Conservation (phyloP, 1,140 invertebrate species). For the Augochlora pura region DNA sequence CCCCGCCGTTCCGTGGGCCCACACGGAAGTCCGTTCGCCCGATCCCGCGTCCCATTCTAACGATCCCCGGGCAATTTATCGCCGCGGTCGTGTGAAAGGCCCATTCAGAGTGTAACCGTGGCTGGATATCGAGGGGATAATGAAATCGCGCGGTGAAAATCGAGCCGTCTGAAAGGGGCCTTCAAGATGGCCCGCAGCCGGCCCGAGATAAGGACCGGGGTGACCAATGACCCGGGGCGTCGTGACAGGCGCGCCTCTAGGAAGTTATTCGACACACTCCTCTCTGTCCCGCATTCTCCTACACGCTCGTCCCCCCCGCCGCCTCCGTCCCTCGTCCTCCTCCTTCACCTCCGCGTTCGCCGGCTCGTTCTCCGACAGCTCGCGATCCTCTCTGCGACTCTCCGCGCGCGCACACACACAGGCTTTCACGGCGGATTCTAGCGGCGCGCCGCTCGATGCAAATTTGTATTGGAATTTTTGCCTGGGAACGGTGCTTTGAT, state of each 20-base stretch:
- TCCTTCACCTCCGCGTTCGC: neutral
- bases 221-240: conserved; percentile 74
- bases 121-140: conserved; percentile 21
- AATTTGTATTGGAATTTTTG: conserved; percentile 41
- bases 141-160: conserved; percentile 49
- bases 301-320: conserved; percentile 13
- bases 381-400: neutral
- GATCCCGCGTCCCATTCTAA: neutral
- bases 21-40: neutral
- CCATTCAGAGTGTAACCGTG: conserved; percentile 15
- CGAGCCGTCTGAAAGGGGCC: conserved; percentile 26
- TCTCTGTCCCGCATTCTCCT: conserved; percentile 51
- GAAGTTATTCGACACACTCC: conserved; percentile 71
- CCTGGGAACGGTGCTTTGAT: conserved; percentile 36
- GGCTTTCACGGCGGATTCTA: conserved; percentile 31
- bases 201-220: conserved; percentile 68
- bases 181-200: conserved; percentile 53
- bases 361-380: too few relatives aligned
- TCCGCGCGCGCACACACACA: neutral
- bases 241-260: conserved; percentile 77
- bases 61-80: conserved; percentile 33
- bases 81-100: conserved; percentile 36
- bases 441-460: conserved; percentile 11
- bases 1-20: neutral
- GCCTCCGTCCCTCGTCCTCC: conserved; percentile 5